Conservation (phyloP, 1,140 invertebrate genomes). For the Caenorhabditis brenneri region DNA sequence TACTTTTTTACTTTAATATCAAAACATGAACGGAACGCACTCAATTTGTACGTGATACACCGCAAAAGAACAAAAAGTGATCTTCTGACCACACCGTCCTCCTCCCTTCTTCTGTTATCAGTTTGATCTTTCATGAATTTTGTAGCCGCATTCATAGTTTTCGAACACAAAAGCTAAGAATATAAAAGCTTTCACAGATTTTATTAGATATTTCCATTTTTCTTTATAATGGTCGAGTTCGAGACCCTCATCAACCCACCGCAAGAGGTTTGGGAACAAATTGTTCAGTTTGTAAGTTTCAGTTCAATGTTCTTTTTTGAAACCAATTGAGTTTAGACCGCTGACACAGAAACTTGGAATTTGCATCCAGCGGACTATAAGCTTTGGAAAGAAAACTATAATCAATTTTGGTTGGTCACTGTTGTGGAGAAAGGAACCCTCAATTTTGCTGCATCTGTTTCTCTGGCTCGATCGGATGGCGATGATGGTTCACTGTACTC, state of each 20-base stretch:
- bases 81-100: too few species aligned
- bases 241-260: too few species aligned
- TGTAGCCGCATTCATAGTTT: not conserved
- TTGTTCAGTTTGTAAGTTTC: not conserved
- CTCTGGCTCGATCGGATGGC: not conserved
- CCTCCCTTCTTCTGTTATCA: too few species aligned
- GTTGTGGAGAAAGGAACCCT: not conserved
- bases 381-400: not conserved
- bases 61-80: too few species aligned
- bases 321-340: not conserved
- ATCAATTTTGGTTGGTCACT: not conserved
- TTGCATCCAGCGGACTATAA: not conserved
- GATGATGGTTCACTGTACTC: not conserved
- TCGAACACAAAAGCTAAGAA: too few species aligned
- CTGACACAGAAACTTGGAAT: not conserved
- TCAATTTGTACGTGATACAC: too few species aligned
- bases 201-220: too few species aligned
- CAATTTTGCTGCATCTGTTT: too few species aligned
- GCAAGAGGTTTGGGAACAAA: not conserved
- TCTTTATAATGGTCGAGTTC: not conserved
- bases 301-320: not conserved
- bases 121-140: not conserved
- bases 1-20: not conserved
- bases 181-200: too few species aligned
- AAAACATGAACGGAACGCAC: too few species aligned